A percentile compares a stretch with the other conserved stretches of the same genome.
phyloP scores from a whole-genome alignment of 2,888 invertebrate genomes.

The Andricus quercusramuli region DNA sequence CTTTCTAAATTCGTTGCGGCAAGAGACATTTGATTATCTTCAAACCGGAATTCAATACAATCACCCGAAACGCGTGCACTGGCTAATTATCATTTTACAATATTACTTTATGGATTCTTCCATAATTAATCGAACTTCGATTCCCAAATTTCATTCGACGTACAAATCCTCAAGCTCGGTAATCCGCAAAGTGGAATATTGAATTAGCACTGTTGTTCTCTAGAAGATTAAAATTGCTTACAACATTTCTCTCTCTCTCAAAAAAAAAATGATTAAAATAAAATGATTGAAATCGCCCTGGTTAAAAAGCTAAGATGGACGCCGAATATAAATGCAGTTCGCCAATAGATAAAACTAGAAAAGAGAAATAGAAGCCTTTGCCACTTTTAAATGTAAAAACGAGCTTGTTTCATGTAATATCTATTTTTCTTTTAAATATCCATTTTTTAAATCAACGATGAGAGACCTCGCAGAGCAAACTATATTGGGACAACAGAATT shows the following conservation, averaged over 20 bases:
- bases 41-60: neutral
- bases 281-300: neutral
- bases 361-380: slow-evolving; percentile 20
- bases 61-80: slow-evolving; percentile 34
- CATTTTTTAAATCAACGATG: slow-evolving; percentile 36
- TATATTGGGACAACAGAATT: slow-evolving; percentile 69
- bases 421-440: neutral
- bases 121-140: slow-evolving; percentile 9
- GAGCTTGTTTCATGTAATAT: neutral
- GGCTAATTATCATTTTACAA: slow-evolving; percentile 13
- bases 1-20: slow-evolving; percentile 12
- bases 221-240: slow-evolving; percentile 12
- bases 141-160: slow-evolving; percentile 11
- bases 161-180: slow-evolving; percentile 18
- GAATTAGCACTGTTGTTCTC: neutral
- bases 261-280: slow-evolving; percentile 19
- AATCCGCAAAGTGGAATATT: slow-evolving; percentile 39
- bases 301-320: slow-evolving; percentile 18
- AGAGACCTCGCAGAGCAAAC: slow-evolving; percentile 62
- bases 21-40: slow-evolving; percentile 18
- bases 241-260: neutral
- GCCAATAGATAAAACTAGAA: slow-evolving; percentile 31
- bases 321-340: slow-evolving; percentile 36
- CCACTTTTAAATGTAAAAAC: neutral
- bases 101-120: neutral